Evolutionary conservation across 1,140 invertebrate species (phyloP), one percentile per base, ranked within the genome.

Genomic region (Pseudachorutes palmiensis): DNA sequence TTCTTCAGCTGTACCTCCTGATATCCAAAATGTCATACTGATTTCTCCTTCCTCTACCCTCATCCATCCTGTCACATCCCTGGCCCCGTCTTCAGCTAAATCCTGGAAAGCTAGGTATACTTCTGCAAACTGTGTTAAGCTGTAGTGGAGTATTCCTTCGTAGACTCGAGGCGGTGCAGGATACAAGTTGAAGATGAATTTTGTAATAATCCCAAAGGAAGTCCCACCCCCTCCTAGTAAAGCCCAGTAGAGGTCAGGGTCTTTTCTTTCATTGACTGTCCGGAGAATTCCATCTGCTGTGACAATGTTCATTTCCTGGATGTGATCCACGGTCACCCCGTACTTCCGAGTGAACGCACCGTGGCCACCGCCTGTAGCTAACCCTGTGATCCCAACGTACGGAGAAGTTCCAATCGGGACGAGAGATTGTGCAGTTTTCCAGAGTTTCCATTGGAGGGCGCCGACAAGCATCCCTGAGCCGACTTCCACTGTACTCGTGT

Each of bases 231-330:
- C 55, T 58, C 55, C 55, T 24, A 5, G 55, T 29, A 58, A 29
- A 58, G 55, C 55, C 55, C 55, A 58, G 55, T 24, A 58, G 5
- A 58, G 14, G 55, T 58, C 28, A 9, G 9, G 55, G 55, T 58
- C 9, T 29, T 5, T 12, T 12, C 28, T 5, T 29, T 9, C 55
- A 29, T 58, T 58, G 22, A 58, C 55, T 24, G 9, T 58, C 24
- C n/a, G 55, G 5, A 58, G 55, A 9, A 9, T 29, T 58, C 55
- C 55, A 22, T 58, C 22, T 12, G 55, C 9, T 24, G 55, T 58
- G 55, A 58, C 55, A 22, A 58, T 24, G 28, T 58, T 29, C 5
- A 58, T 9, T 22, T 58, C 9, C 12, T 9, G 5, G 55, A 58
- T 58, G n/a, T 22, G 5, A 22, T 58, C 55, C 9, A 22, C 5